Percentiles rank a stretch among this genome's conserved stretches.
phyloP scores from a whole-genome alignment of 2,113 vertebrate genomes.

The Antennarius striatus region DNA sequence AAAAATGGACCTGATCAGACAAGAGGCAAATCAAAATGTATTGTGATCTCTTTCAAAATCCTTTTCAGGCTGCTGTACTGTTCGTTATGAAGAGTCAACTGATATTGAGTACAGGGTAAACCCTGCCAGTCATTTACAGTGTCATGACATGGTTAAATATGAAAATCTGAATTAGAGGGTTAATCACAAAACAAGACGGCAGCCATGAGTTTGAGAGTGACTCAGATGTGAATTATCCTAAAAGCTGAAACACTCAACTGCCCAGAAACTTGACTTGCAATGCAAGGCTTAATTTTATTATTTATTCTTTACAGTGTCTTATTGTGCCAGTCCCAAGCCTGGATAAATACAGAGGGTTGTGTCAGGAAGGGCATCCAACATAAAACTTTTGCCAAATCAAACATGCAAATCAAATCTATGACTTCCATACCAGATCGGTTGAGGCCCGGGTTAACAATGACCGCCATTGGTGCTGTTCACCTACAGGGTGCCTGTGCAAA shows the following conservation, averaged over 20 bases:
- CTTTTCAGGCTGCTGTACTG: not conserved
- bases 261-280: not conserved
- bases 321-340: too few species aligned
- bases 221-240: not conserved
- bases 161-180: not conserved
- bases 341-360: too few species aligned
- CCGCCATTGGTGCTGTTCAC: too few species aligned
- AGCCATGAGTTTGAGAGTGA: not conserved
- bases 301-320: too few species aligned
- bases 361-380: too few species aligned
- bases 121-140: not conserved
- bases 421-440: too few species aligned
- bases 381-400: too few species aligned
- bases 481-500: too few species aligned
- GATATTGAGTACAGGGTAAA: not conserved
- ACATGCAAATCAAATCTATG: too few species aligned
- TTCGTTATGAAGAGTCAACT: not conserved
- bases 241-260: not conserved
- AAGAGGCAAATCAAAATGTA: slow-evolving; percentile 27
- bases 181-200: not conserved
- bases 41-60: not conserved
- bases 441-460: too few species aligned
- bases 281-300: too few species aligned
- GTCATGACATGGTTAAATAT: not conserved
- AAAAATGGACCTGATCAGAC: slow-evolving; percentile 39